These are phyloP conservation scores for Rutpela maculata DNA, from an alignment of 2,888 invertebrate species.

Conservation along the genomic window DNA sequence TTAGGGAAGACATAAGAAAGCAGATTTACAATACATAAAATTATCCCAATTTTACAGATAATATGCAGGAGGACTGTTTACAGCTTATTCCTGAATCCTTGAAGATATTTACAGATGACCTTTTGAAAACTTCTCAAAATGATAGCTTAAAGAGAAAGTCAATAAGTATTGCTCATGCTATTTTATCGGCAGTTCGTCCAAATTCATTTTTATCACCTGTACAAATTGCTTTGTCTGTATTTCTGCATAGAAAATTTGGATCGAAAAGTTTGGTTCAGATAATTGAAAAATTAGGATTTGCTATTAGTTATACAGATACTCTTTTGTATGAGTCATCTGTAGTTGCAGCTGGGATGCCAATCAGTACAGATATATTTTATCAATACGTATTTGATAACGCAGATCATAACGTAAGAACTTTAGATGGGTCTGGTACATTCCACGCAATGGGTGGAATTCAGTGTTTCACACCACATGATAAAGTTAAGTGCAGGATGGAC, in stretches of 20 bases:
- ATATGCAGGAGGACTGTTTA: background rate
- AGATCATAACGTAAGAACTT: constrained; percentile 3
- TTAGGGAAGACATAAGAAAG: background rate
- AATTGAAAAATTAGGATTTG: constrained; percentile 12
- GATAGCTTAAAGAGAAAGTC: background rate
- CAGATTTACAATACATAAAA: background rate
- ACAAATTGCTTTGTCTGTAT: background rate
- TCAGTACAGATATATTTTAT: constrained; percentile 3
- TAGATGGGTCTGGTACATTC: background rate
- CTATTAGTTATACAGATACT: constrained; percentile 2
- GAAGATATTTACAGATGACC: background rate
- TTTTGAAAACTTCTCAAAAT: background rate
- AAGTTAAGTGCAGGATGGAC: background rate
- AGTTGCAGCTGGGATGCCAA: background rate
- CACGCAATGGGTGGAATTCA: constrained; percentile 11
- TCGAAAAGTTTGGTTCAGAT: background rate
- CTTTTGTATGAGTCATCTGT: background rate
- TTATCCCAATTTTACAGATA: background rate
- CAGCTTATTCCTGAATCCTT: constrained; percentile 7
- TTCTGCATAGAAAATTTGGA: constrained; percentile 3
- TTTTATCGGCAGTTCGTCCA: background rate
- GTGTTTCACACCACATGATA: background rate
- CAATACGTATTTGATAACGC: constrained; percentile 4
- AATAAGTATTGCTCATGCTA: constrained; percentile 5
- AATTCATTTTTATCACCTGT: background rate